Evolutionary conservation across 2,888 invertebrate species (phyloP), one percentile per base, ranked within the genome.

Genomic region (Lycocerus yunnanus): DNA sequence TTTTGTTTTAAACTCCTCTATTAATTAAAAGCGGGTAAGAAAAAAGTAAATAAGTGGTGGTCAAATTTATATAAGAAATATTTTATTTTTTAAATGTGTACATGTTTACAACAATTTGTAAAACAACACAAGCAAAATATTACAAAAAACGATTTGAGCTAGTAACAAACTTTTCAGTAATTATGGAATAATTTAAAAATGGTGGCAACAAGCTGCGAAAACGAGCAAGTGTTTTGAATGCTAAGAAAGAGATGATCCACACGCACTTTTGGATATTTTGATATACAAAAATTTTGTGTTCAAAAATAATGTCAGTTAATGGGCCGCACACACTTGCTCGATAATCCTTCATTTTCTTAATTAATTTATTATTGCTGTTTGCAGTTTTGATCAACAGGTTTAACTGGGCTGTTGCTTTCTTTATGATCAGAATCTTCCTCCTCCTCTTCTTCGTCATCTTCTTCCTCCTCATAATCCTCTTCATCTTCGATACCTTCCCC

Each of bases 401-500:
- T 67, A n/a, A 59, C 24, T 2, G 43, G n/a, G 14, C 68, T 72
- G 67, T 83, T 83, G 60, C 81, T 82, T 61, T 83, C 81, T 63
- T 83, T 80, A 67, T 70, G 86, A 85, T 72, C 72, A 21, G 68
- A 68, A 60, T 90, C 90, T 76, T 91, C 91, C 78, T 92, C 92
- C 73, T 92, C 92, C 13, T 90, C 89, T 18, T 87, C 88, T 24
- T 89, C 88, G 71, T 89, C 89, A 77, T 92, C 89, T 76, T 92
- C 92, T 79, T 92, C 92, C 74, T 92, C 92, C 77, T 93, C 93
- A 75, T 94, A 92, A 71, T 93, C 93, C 63, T 93, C 94, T 73
- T 95, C 95, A 73, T 95, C 95, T 68, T 78, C 77, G 43, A 79
- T 77, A 66, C 91, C 91, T 87, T 95, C 95, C 84, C 99, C 99